A percentile compares a stretch with the other conserved stretches of the same genome.
phyloP scores from a whole-genome alignment of 2,888 invertebrate genomes.

The Malthinus seriepunctatus region DNA sequence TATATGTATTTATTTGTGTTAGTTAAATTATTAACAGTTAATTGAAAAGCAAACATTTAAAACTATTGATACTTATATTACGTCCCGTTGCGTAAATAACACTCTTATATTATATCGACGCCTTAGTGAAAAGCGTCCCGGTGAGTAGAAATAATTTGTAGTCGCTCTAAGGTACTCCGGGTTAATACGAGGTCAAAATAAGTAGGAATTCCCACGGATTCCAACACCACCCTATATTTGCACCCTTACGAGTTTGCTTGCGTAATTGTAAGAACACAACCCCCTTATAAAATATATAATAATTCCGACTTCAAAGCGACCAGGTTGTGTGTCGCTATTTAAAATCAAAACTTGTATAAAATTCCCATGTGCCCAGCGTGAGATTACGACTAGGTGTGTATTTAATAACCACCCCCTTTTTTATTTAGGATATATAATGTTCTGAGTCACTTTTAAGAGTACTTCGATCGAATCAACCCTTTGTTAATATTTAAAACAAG shows the following conservation, averaged over 20 bases:
- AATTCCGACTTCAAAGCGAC: slow-evolving; percentile 26
- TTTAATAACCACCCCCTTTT: slow-evolving; percentile 36
- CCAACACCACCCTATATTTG: slow-evolving; percentile 17
- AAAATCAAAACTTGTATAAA: slow-evolving; percentile 21
- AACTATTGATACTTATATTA: slow-evolving; percentile 13
- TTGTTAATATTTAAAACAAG: slow-evolving; percentile 2
- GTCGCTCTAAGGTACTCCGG: slow-evolving; percentile 16
- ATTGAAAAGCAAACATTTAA: slow-evolving; percentile 14
- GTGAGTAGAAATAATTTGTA: slow-evolving; percentile 8
- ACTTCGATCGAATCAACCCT: slow-evolving; percentile 8
- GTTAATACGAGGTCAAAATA: slow-evolving; percentile 25
- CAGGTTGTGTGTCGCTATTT: slow-evolving; percentile 20
- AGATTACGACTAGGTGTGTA: slow-evolving; percentile 33
- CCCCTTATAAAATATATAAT: slow-evolving; percentile 16
- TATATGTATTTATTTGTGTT: background rate
- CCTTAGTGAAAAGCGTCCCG: slow-evolving; percentile 7
- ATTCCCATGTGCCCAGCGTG: slow-evolving; percentile 36
- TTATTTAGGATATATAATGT: slow-evolving; percentile 18
- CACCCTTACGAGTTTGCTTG: slow-evolving; percentile 22
- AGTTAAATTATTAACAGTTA: slow-evolving; percentile 11
- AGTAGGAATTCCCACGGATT: slow-evolving; percentile 26
- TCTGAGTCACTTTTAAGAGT: slow-evolving; percentile 15
- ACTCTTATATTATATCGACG: slow-evolving; percentile 11
- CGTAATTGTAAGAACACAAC: slow-evolving; percentile 19
- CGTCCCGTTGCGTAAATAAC: slow-evolving; percentile 13